Percentiles rank a stretch among this genome's conserved stretches.
Conservation (phyloP, 2,888 invertebrate genomes). For the Muschampia plurimacula region DNA sequence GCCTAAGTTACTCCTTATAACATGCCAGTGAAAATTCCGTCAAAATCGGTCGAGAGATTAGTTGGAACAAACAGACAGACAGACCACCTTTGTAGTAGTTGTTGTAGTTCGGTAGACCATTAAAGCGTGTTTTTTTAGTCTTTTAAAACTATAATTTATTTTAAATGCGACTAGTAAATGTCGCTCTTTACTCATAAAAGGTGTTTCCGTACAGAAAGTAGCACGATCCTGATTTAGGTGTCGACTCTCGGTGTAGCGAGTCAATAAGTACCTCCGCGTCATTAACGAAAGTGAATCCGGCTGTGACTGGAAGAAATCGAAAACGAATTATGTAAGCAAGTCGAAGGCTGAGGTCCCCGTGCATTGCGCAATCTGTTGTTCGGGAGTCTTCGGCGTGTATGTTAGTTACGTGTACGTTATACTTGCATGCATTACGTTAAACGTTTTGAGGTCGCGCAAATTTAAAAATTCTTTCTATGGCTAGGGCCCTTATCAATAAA, state of each 20-base stretch:
- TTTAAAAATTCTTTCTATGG: neutral
- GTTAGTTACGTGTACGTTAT: slow-evolving; percentile 41
- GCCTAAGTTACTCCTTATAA: too few species aligned
- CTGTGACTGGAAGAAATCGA: slow-evolving; percentile 72
- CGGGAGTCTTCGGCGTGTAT: slow-evolving; percentile 38
- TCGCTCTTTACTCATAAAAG: neutral
- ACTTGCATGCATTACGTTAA: slow-evolving; percentile 25
- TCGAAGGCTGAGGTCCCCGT: slow-evolving; percentile 62
- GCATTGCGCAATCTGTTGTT: slow-evolving; percentile 60
- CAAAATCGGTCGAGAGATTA: too few species aligned
- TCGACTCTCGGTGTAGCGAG: slow-evolving; percentile 3
- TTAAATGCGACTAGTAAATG: neutral
- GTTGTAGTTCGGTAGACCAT: too few species aligned
- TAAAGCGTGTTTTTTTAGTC: too few species aligned
- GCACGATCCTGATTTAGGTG: slow-evolving; percentile 6
- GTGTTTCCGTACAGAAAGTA: neutral
- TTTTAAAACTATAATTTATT: too few species aligned
- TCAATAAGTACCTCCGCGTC: slow-evolving; percentile 38
- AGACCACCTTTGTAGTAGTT: too few species aligned
- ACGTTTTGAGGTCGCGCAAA: neutral
- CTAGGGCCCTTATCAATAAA: neutral
- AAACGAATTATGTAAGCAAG: slow-evolving; percentile 75
- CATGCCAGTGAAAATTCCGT: too few species aligned
- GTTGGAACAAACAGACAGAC: too few species aligned
- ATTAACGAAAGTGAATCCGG: slow-evolving; percentile 70